These are phyloP conservation scores for Deroptyus accipitrinus DNA, from an alignment of 2,113 vertebrate species.

Conservation along the genomic window DNA sequence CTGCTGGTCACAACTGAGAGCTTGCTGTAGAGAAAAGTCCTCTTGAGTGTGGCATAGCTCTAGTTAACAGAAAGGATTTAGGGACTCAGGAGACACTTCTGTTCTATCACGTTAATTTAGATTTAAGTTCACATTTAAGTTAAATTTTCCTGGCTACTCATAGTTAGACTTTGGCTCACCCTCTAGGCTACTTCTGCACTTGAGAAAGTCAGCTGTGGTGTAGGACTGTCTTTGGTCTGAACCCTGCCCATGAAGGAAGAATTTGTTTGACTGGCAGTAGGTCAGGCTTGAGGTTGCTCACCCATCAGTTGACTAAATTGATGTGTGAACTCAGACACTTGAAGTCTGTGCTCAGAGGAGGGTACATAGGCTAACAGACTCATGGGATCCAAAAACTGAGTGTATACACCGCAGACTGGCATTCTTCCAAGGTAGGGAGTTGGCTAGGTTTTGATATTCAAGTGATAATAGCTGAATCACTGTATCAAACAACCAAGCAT, in stretches of 20 bases:
- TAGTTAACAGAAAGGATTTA: not conserved
- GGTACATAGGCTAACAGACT: not conserved
- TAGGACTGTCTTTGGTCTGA: not conserved
- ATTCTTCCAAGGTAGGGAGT: not conserved
- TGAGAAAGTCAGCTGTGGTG: not conserved
- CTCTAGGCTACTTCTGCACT: not conserved
- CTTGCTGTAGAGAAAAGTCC: not conserved
- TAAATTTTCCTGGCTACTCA: not conserved
- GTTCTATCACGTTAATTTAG: not conserved
- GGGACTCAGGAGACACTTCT: not conserved
- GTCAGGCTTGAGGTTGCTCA: not conserved
- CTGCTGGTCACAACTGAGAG: not conserved
- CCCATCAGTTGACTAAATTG: not conserved
- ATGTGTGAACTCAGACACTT: not conserved
- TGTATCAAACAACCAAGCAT: not conserved
- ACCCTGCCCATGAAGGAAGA: not conserved
- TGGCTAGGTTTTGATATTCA: slow-evolving; percentile 10
- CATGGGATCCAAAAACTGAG: not conserved
- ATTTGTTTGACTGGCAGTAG: not conserved
- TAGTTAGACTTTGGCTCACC: not conserved
- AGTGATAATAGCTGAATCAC: slow-evolving; percentile 40
- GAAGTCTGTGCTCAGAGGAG: not conserved
- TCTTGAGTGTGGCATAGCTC: not conserved
- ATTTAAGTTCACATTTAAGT: not conserved
- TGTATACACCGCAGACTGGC: not conserved